phyloP scores from a whole-genome alignment of 1,140 invertebrate genomes.

The Drosophila pruinosa region DNA sequence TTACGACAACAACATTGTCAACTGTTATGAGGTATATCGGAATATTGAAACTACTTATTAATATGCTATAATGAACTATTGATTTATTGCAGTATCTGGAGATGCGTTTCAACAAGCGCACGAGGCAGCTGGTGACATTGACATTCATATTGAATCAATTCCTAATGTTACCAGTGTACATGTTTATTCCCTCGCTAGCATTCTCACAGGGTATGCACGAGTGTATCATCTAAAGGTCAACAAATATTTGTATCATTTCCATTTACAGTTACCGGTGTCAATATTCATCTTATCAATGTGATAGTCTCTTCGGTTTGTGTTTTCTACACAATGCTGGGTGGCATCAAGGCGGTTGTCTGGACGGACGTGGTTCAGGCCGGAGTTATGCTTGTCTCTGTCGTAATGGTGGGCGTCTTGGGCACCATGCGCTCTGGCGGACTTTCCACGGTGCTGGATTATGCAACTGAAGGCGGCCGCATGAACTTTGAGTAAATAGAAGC shows the following conservation, averaged over 20 bases:
- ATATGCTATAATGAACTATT: background rate
- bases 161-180: slow-evolving; percentile 68
- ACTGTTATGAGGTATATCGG: slow-evolving; percentile 90
- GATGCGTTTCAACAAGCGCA: slow-evolving; percentile 86
- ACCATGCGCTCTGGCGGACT: slow-evolving; percentile 87
- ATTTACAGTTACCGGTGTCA: slow-evolving; percentile 89
- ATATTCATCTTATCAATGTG: slow-evolving; percentile 88
- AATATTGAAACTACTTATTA: no score
- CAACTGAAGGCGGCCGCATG: slow-evolving; percentile 84
- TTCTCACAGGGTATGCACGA: slow-evolving; percentile 88
- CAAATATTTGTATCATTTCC: slow-evolving; percentile 25
- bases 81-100: slow-evolving; percentile 87
- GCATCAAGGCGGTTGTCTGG: slow-evolving; percentile 94
- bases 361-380: slow-evolving; percentile 92
- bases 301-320: slow-evolving; percentile 90
- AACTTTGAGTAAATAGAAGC: slow-evolving; percentile 85
- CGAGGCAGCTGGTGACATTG: slow-evolving; percentile 86
- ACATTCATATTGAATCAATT: slow-evolving; percentile 85
- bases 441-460: slow-evolving; percentile 86
- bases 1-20: slow-evolving; percentile 90
- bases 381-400: slow-evolving; percentile 89
- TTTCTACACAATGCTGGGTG: slow-evolving; percentile 92
- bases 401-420: slow-evolving; percentile 88
- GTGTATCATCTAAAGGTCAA: no score
- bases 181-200: slow-evolving; percentile 88